Evolutionary conservation across 2,797 vertebrate genomes (phyloP).

Genomic region (Lepidocolaptes lacrymiger): DNA sequence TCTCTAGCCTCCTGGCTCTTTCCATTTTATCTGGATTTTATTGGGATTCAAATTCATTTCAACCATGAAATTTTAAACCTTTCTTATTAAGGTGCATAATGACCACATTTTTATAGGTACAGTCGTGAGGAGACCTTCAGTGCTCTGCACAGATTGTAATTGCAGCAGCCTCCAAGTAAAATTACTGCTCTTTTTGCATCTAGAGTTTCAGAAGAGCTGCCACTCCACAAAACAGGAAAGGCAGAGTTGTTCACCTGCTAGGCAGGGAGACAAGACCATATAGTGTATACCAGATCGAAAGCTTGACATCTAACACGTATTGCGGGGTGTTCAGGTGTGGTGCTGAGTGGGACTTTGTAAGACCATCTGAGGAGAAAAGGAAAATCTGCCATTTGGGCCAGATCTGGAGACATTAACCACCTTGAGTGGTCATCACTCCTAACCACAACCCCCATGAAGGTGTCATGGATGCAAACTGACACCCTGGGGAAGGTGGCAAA

Average conservation of each 20-base stretch:
- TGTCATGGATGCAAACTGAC: background rate
- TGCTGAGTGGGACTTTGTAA: background rate
- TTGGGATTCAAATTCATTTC: background rate
- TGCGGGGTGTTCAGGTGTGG: accelerated
- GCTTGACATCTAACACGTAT: background rate
- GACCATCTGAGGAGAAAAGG: background rate
- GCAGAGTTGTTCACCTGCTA: background rate
- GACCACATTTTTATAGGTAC: background rate
- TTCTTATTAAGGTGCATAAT: conserved; percentile 26
- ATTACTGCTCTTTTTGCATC: background rate
- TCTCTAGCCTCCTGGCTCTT: background rate
- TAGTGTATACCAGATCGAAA: background rate
- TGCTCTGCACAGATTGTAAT: background rate
- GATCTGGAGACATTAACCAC: background rate
- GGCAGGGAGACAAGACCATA: background rate
- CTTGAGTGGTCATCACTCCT: background rate
- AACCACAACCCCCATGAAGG: background rate
- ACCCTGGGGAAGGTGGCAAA: background rate
- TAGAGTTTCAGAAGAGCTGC: background rate
- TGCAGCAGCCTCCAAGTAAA: background rate
- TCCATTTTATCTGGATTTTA: conserved; percentile 21
- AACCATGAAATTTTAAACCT: background rate
- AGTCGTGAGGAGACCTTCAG: background rate
- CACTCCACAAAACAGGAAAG: background rate
- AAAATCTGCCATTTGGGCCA: background rate